These are phyloP conservation scores for Fratercula arctica DNA, from an alignment of 2,797 vertebrate genomes.

Conservation along the genomic window DNA sequence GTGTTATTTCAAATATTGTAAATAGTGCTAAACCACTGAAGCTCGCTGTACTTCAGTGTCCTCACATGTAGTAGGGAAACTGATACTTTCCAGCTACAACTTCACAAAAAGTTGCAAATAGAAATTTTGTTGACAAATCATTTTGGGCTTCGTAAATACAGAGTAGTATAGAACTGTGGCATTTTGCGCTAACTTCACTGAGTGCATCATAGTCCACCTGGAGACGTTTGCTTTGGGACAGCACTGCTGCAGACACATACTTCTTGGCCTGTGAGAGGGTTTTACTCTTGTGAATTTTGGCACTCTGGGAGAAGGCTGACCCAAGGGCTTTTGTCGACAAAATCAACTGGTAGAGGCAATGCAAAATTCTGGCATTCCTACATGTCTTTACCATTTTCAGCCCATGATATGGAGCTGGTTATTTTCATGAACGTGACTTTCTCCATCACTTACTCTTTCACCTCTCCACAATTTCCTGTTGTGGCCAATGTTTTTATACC, in stretches of 20 bases:
- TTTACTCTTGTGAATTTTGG: not conserved
- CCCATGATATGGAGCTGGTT: not conserved
- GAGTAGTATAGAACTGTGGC: not conserved
- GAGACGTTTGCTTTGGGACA: not conserved
- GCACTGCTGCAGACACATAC: not conserved
- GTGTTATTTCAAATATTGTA: not conserved
- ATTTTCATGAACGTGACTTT: not conserved
- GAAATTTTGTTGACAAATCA: not conserved
- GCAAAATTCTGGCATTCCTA: not conserved
- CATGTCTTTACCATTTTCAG: not conserved
- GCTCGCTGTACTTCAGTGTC: not conserved
- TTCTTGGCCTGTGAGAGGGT: not conserved
- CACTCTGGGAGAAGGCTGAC: not conserved
- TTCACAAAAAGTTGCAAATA: not conserved
- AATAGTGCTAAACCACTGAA: not conserved
- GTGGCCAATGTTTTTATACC: not conserved
- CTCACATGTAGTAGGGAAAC: not conserved
- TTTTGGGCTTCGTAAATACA: not conserved
- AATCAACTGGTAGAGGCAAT: not conserved
- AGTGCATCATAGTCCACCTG: not conserved
- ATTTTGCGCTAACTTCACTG: not conserved
- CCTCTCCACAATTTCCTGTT: not conserved
- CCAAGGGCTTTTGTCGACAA: not conserved
- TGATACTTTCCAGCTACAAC: not conserved
- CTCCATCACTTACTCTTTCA: not conserved